Evolutionary conservation across 2,888 invertebrate species (phyloP).

Genomic region (Euproctis similis): DNA sequence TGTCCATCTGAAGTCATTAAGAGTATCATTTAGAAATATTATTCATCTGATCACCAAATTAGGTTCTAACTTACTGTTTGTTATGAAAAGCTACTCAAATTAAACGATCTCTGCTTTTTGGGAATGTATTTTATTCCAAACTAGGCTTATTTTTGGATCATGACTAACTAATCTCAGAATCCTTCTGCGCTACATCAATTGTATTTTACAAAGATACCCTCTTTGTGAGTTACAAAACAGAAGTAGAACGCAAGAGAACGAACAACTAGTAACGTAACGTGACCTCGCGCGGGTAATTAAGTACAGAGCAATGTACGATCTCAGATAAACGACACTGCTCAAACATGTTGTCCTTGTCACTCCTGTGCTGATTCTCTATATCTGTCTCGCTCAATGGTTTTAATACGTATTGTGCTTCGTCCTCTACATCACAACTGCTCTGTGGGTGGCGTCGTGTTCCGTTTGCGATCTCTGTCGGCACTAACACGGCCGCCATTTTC

Average conservation of each 20-base stretch:
- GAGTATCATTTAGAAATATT: too few species aligned
- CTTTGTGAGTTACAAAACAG: constrained; percentile 21
- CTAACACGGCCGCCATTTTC: constrained; percentile 59
- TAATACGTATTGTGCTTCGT: constrained; percentile 11
- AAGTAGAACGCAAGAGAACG: constrained; percentile 66
- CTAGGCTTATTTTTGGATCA: too few species aligned
- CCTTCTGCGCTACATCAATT: too few species aligned
- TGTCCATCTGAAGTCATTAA: too few species aligned
- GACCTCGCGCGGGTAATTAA: constrained; percentile 38
- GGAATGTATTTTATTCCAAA: too few species aligned
- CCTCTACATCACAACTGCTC: constrained; percentile 32
- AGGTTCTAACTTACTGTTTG: too few species aligned
- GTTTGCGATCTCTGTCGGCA: constrained; percentile 40
- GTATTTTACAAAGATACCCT: constrained; percentile 1
- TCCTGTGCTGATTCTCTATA: constrained; percentile 9
- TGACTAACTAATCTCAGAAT: too few species aligned
- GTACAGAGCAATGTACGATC: constrained; percentile 39
- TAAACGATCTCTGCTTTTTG: too few species aligned
- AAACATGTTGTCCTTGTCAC: constrained; percentile 28
- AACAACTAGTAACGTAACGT: constrained; percentile 39
- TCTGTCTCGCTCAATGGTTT: constrained; percentile 26
- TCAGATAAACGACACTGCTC: constrained; percentile 22
- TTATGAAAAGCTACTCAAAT: too few species aligned
- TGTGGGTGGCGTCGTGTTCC: constrained; percentile 36
- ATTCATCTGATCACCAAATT: too few species aligned